Conservation (phyloP, 2,797 vertebrate genomes). For the Ataeniobius toweri region DNA sequence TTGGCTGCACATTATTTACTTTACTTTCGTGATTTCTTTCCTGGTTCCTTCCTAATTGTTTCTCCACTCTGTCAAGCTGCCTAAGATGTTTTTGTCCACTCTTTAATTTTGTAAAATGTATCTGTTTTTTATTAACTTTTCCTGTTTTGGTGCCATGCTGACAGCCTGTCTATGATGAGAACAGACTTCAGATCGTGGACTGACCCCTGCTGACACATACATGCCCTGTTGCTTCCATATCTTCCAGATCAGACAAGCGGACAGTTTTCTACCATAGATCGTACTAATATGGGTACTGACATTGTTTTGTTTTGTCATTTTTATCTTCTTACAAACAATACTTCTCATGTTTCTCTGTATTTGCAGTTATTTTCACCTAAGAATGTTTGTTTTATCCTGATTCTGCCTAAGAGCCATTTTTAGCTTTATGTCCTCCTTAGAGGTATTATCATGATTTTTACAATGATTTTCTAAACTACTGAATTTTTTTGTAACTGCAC, state of each 20-base stretch:
- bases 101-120: no score
- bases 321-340: background rate
- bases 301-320: background rate
- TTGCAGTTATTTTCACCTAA: background rate
- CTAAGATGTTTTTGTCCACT: background rate
- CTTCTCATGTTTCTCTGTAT: background rate
- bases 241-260: background rate
- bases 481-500: background rate
- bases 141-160: background rate
- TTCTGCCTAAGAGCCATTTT: background rate
- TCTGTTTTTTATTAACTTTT: background rate
- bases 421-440: background rate
- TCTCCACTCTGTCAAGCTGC: background rate
- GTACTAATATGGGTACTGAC: no score
- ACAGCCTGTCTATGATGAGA: no score
- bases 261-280: background rate
- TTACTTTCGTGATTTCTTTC: background rate
- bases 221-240: background rate
- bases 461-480: background rate
- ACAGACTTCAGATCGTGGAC: background rate
- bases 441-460: background rate
- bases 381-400: background rate
- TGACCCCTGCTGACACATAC: background rate
- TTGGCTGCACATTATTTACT: background rate
- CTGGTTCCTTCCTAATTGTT: background rate